Conservation (phyloP, 2,797 vertebrate species). For the Fundulus diaphanus region DNA sequence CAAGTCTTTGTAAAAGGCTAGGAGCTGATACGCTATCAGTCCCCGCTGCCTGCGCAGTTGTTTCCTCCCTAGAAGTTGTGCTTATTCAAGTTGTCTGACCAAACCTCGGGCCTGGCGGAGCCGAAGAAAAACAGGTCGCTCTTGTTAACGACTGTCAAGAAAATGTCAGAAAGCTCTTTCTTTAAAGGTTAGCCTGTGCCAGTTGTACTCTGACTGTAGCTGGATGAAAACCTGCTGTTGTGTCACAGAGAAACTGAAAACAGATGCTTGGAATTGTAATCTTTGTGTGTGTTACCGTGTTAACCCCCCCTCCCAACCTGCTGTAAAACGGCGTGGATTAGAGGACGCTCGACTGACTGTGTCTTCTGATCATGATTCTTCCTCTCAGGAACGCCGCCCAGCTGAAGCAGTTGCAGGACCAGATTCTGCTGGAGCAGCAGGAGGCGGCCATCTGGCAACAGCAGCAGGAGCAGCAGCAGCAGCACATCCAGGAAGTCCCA, state of each 20-base stretch:
- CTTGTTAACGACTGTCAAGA: constrained; percentile 5
- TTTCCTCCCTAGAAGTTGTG: constrained; percentile 60
- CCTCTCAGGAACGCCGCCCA: constrained; percentile 87
- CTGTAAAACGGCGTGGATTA: constrained; percentile 1
- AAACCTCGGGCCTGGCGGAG: constrained; percentile 19
- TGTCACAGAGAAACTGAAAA: constrained; percentile 52
- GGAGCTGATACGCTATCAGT: constrained; percentile 74
- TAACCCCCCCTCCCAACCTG: background rate
- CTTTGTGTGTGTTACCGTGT: constrained; percentile 38
- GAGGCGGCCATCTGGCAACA: constrained; percentile 83
- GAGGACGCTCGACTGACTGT: background rate
- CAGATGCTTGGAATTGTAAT: constrained; percentile 51
- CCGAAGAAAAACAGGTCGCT: constrained; percentile 20
- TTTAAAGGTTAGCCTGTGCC: constrained; percentile 21
- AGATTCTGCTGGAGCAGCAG: constrained; percentile 91
- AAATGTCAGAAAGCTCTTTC: background rate
- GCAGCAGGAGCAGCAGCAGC: constrained; percentile 72
- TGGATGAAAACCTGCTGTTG: constrained; percentile 37
- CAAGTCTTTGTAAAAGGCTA: constrained; percentile 50
- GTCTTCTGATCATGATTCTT: constrained; percentile 34
- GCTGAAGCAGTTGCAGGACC: constrained; percentile 94
- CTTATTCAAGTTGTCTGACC: constrained; percentile 22
- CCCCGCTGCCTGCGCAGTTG: constrained; percentile 41
- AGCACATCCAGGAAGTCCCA: constrained; percentile 72
- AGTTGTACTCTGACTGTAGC: constrained; percentile 19